A percentile compares a stretch with the other conserved stretches of the same genome.
phyloP scores from a whole-genome alignment of 2,888 invertebrate species.

The Tolmerus cingulatus region DNA sequence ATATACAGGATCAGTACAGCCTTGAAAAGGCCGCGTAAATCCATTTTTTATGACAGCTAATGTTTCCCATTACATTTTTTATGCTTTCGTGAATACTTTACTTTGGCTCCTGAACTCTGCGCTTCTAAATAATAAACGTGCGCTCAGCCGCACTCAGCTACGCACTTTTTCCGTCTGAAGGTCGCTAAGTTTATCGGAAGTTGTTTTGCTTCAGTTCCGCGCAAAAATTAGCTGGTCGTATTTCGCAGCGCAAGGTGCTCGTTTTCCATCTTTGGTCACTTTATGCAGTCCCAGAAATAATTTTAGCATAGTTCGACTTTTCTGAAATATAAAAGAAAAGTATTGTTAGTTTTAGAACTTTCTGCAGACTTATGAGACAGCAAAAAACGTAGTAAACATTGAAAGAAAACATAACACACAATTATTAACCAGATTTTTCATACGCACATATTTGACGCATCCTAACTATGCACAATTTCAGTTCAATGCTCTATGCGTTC shows the following conservation, averaged over 20 bases:
- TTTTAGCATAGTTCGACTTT: neutral
- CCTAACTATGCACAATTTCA: too few relatives aligned
- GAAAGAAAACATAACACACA: too few relatives aligned
- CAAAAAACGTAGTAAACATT: too few relatives aligned
- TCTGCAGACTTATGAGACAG: neutral
- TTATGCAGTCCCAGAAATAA: neutral
- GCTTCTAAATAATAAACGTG: neutral
- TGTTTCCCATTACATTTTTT: conserved; percentile 64
- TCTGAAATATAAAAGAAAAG: neutral
- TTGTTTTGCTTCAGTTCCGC: neutral
- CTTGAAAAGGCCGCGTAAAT: conserved; percentile 64
- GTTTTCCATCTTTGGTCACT: neutral
- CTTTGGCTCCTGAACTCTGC: neutral
- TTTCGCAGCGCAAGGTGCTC: neutral
- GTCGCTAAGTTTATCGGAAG: neutral
- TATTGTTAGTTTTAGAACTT: neutral
- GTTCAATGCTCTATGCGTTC: too few relatives aligned
- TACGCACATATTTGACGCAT: too few relatives aligned
- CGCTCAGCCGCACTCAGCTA: neutral
- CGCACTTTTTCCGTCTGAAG: neutral
- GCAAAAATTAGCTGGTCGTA: neutral
- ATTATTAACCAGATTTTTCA: too few relatives aligned
- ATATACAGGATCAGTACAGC: conserved; percentile 63
- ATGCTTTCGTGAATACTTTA: conserved; percentile 46
- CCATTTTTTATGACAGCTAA: conserved; percentile 63